Conservation (phyloP, 2,113 vertebrate genomes). For the Tupaia tana region DNA sequence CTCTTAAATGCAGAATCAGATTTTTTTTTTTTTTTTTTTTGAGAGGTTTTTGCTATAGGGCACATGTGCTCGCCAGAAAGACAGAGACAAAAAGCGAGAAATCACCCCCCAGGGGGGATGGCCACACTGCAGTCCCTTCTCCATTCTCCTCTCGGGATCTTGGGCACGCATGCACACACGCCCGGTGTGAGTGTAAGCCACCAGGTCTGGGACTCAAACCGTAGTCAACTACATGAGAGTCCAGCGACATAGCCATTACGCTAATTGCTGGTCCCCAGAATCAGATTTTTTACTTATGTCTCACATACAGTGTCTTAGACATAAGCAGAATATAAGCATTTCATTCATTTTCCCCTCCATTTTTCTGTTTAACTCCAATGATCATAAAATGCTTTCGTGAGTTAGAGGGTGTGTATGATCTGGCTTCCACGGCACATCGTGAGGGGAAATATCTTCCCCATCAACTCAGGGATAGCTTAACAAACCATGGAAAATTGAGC, state of each 20-base stretch:
- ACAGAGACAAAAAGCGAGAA: too few species aligned
- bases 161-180: too few species aligned
- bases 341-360: background rate
- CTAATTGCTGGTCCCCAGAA: background rate
- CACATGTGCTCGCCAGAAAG: too few species aligned
- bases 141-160: too few species aligned
- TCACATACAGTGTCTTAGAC: background rate
- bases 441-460: constrained; percentile 59
- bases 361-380: constrained; percentile 49
- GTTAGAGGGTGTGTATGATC: constrained; percentile 1
- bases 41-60: too few species aligned
- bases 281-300: constrained; percentile 25
- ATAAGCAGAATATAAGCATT: constrained; percentile 6
- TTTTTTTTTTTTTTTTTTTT: constrained; percentile 25
- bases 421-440: constrained; percentile 33
- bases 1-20: background rate
- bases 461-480: constrained; percentile 69
- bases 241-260: too few species aligned
- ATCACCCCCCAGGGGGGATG: too few species aligned
- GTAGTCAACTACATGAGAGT: too few species aligned
- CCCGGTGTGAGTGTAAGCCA: too few species aligned
- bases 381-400: constrained; percentile 23
- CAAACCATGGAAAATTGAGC: constrained; percentile 66
- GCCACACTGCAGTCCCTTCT: too few species aligned
- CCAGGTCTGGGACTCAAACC: too few species aligned